Percentiles rank a stretch among this genome's conserved stretches.
Conservation (phyloP, 2,888 invertebrate species). For the Anagyrus pseudococci region DNA sequence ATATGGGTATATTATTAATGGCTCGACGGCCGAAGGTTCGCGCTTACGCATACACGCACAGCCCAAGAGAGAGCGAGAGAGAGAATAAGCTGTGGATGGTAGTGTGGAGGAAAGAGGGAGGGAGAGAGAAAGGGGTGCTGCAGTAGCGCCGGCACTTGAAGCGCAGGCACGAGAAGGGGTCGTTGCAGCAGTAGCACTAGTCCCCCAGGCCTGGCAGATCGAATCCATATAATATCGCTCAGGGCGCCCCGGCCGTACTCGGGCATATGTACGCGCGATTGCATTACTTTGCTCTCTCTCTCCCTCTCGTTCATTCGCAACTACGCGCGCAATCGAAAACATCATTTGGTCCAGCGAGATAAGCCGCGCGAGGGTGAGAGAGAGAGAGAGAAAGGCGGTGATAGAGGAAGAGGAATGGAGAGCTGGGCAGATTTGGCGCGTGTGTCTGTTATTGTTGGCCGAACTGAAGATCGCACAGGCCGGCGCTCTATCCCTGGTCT, state of each 20-base stretch:
- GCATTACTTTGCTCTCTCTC: slow-evolving; percentile 29
- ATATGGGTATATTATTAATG: slow-evolving; percentile 63
- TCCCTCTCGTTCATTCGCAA: neutral
- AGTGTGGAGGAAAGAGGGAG: no score
- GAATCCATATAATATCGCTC: slow-evolving; percentile 59
- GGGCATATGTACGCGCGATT: slow-evolving; percentile 34
- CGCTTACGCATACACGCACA: slow-evolving; percentile 1
- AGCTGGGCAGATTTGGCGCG: no score
- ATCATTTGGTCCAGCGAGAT: slow-evolving; percentile 32
- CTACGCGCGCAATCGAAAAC: slow-evolving; percentile 23
- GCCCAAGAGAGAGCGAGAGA: no score
- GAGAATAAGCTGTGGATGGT: no score
- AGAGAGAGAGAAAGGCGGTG: no score
- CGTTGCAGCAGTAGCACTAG: neutral
- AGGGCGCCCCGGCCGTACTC: slow-evolving; percentile 34
- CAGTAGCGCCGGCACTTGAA: slow-evolving; percentile 44
- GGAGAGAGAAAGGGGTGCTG: slow-evolving; percentile 5
- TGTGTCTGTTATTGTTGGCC: neutral
- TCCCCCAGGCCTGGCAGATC: slow-evolving; percentile 59
- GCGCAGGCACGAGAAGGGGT: slow-evolving; percentile 45
- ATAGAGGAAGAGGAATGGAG: no score
- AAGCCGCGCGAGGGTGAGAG: no score
- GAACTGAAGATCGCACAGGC: neutral
- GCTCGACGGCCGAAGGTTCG: slow-evolving; percentile 44
- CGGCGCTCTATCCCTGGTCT: neutral